A percentile compares a stretch with the other conserved stretches of the same genome.
phyloP scores from a whole-genome alignment of 2,888 invertebrate genomes.

The Pammene aurita region DNA sequence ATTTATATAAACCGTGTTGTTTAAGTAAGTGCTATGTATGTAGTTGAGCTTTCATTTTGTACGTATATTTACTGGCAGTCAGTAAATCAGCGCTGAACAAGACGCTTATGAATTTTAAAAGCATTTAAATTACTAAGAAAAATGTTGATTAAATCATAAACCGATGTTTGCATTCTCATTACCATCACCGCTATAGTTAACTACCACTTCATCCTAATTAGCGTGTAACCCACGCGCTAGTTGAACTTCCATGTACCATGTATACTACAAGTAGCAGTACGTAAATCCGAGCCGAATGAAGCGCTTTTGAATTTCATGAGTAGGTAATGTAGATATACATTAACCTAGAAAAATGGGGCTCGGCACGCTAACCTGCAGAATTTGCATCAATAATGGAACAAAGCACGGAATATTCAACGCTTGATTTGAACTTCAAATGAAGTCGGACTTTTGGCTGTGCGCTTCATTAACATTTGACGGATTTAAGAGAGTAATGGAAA shows the following conservation, averaged over 20 bases:
- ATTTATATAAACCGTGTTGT: too few species aligned
- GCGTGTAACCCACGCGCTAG: neutral
- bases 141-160: too few species aligned
- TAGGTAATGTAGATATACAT: conserved; percentile 29
- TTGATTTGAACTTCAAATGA: conserved; percentile 42
- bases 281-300: conserved; percentile 9
- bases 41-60: too few species aligned
- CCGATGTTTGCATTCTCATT: neutral
- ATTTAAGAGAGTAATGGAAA: conserved; percentile 15
- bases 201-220: neutral
- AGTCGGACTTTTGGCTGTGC: conserved; percentile 18
- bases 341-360: conserved; percentile 38
- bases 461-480: conserved; percentile 5
- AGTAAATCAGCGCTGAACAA: too few species aligned
- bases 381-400: conserved; percentile 41
- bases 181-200: neutral
- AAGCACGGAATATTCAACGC: conserved; percentile 39
- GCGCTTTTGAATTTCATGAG: conserved; percentile 28
- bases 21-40: too few species aligned
- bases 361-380: conserved; percentile 34
- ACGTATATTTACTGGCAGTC: too few species aligned
- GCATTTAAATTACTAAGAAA: neutral
- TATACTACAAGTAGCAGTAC: conserved; percentile 8
- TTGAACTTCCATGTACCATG: neutral
- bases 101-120: neutral